Evolutionary conservation across 2,888 invertebrate genomes (phyloP).

Genomic region (Pterostichus madidus): DNA sequence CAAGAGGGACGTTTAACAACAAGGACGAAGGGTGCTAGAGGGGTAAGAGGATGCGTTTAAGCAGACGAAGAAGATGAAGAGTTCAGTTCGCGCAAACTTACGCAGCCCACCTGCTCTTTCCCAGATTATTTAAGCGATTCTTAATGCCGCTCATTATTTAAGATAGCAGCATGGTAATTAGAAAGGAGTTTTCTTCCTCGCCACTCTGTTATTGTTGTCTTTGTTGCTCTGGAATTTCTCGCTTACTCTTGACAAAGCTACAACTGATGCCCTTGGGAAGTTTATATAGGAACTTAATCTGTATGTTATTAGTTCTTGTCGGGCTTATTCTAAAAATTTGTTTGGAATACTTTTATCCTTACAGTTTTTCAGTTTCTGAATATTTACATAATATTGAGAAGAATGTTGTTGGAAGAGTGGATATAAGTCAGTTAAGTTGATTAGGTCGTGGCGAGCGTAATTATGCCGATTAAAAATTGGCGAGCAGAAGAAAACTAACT

Average conservation of each 20-base stretch:
- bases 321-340: neutral
- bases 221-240: neutral
- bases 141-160: conserved; percentile 78
- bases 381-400: too few species aligned
- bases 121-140: conserved; percentile 78
- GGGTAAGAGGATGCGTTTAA: conserved; percentile 39
- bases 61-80: conserved; percentile 72
- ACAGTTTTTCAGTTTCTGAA: too few species aligned
- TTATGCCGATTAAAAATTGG: too few species aligned
- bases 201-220: conserved; percentile 28
- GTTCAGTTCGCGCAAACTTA: conserved; percentile 76
- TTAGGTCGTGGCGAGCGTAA: too few species aligned
- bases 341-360: too few species aligned
- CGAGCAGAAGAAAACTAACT: too few species aligned
- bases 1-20: conserved; percentile 10
- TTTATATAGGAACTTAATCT: conserved; percentile 4
- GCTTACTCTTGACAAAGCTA: conserved; percentile 9
- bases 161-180: conserved; percentile 76
- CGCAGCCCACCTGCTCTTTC: conserved; percentile 77
- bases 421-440: too few species aligned
- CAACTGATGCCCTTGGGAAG: conserved; percentile 21
- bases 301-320: conserved; percentile 33
- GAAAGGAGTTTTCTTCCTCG: conserved; percentile 68
- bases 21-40: neutral
- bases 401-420: too few species aligned